phyloP scores from a whole-genome alignment of 2,797 vertebrate species.

The Sebastiscus tertius region DNA sequence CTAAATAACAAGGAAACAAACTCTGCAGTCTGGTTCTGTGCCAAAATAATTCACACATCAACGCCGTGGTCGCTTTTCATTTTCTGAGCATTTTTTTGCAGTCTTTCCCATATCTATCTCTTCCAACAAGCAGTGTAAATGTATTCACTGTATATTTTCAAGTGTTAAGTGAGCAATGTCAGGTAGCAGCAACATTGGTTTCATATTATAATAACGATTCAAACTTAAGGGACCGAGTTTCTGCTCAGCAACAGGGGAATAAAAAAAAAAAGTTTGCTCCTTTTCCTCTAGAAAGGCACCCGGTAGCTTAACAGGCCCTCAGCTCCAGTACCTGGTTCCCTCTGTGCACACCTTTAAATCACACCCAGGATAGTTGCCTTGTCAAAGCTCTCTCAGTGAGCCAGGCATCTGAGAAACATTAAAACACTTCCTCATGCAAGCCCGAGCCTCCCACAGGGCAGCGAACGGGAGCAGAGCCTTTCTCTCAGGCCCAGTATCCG shows the following conservation, averaged over 20 bases:
- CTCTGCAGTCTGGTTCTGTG: conserved; percentile 40
- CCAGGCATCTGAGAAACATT: conserved; percentile 85
- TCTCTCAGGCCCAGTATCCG: conserved; percentile 83
- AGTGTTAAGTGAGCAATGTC: conserved; percentile 56
- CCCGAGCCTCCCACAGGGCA: conserved; percentile 82
- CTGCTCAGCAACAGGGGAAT: conserved; percentile 68
- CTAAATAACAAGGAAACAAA: conserved; percentile 70
- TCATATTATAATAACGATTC: conserved; percentile 68
- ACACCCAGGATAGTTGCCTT: conserved; percentile 83
- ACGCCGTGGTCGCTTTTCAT: conserved; percentile 31
- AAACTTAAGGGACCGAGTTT: conserved; percentile 77
- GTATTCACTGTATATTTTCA: conserved; percentile 45
- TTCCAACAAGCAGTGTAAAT: conserved; percentile 36
- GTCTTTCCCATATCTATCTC: conserved; percentile 18
- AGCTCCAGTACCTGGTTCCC: conserved; percentile 81
- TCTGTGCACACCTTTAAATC: conserved; percentile 84
- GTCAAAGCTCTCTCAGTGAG: conserved; percentile 81
- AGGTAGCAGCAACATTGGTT: conserved; percentile 57
- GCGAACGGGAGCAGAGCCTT: conserved; percentile 79
- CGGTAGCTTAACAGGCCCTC: conserved; percentile 81
- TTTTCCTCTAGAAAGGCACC: conserved; percentile 76
- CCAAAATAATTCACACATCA: conserved; percentile 49
- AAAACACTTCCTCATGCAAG: conserved; percentile 85
- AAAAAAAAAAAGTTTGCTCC: conserved; percentile 56
- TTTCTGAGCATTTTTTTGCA: conserved; percentile 30